Evolutionary conservation across 2,888 invertebrate species (phyloP).

Genomic region (Lypha dubia): DNA sequence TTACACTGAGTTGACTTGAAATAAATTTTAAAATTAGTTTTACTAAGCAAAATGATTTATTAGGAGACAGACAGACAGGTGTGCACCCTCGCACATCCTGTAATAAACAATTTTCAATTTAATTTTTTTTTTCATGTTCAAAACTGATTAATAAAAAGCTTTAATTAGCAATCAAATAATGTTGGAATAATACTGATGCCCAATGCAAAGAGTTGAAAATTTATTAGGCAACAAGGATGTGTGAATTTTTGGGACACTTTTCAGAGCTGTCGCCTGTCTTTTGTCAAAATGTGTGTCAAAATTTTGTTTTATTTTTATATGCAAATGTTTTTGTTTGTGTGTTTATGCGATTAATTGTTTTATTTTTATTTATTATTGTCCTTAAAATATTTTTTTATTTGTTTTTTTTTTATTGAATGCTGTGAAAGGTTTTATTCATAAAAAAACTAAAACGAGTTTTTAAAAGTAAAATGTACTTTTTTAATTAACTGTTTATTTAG

Average conservation of each 20-base stretch:
- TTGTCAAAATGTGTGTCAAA: too few relatives aligned
- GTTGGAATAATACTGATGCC: background rate
- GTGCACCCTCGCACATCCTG: background rate
- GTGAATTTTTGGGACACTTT: background rate
- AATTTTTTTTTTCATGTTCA: background rate
- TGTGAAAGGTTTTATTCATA: background rate
- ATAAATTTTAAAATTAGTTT: background rate
- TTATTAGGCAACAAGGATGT: background rate
- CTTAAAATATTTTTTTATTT: conserved; percentile 57
- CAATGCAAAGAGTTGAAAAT: background rate
- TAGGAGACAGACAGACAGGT: background rate
- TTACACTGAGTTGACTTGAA: background rate
- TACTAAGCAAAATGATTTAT: background rate
- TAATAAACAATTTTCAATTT: background rate
- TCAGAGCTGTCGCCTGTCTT: background rate
- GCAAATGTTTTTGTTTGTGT: background rate
- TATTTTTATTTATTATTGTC: conserved; percentile 59
- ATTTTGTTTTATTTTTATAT: background rate
- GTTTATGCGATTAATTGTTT: conserved; percentile 6
- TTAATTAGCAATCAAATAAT: background rate
- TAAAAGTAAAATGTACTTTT: too few relatives aligned
- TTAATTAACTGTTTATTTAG: too few relatives aligned
- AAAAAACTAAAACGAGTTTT: background rate
- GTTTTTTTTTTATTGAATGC: conserved; percentile 35
- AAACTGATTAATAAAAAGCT: too few relatives aligned